These are phyloP conservation scores for Athalia cordata DNA, from an alignment of 2,888 invertebrate species.

Conservation along the genomic window DNA sequence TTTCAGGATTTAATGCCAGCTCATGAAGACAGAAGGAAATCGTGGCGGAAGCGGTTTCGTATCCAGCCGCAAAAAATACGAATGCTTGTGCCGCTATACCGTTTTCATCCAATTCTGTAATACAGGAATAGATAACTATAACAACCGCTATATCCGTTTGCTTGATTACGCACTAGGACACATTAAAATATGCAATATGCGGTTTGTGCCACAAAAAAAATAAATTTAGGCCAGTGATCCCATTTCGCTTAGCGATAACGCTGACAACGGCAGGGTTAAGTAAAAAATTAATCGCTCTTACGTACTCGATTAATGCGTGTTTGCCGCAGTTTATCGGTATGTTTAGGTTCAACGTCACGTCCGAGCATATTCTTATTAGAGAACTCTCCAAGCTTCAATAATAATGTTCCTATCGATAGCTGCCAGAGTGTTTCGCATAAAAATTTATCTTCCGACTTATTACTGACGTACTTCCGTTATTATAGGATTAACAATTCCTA, in stretches of 20 bases:
- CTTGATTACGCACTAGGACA: background rate
- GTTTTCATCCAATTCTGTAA: conserved; percentile 64
- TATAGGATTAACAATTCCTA: background rate
- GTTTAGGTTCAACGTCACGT: conserved; percentile 2
- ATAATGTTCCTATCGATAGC: background rate
- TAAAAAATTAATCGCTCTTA: background rate
- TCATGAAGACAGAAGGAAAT: conserved; percentile 70
- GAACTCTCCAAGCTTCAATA: background rate
- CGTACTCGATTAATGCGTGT: background rate
- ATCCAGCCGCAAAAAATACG: conserved; percentile 70
- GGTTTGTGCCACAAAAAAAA: conserved; percentile 1
- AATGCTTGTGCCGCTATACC: conserved; percentile 70
- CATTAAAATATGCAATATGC: background rate
- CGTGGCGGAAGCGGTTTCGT: conserved; percentile 69
- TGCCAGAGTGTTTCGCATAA: background rate
- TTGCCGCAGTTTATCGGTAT: background rate
- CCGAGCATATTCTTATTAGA: background rate
- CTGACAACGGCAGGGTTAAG: conserved; percentile 15
- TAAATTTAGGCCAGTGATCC: conserved; percentile 13
- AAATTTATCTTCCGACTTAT: background rate
- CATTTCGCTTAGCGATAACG: background rate
- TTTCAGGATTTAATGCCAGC: conserved; percentile 65
- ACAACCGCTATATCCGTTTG: background rate
- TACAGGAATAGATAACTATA: background rate
- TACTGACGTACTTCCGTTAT: background rate